Evolutionary conservation across 2,113 vertebrate genomes (phyloP).

Genomic region (Barbus barbus): DNA sequence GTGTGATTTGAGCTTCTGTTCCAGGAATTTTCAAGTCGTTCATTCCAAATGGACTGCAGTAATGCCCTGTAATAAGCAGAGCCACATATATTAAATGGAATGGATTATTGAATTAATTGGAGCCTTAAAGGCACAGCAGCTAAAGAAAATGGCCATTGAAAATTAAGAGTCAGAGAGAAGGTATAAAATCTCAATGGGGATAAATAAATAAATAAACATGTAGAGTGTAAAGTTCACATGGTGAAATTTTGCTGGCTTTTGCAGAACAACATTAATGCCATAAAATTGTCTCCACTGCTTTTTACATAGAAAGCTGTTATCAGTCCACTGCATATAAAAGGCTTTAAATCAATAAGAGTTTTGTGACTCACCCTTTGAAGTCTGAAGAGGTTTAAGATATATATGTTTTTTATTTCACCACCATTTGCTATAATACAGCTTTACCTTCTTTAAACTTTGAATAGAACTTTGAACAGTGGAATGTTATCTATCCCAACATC

Average conservation of each 20-base stretch:
- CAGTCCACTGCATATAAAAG: not conserved
- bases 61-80: not conserved
- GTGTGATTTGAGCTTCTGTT: not conserved
- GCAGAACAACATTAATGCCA: not conserved
- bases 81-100: not conserved
- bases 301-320: not conserved
- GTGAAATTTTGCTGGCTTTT: not conserved
- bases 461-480: not conserved
- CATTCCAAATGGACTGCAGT: not conserved
- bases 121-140: not conserved
- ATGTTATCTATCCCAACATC: not conserved
- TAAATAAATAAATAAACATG: not conserved
- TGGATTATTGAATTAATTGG: not conserved
- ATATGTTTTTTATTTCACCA: too few relatives aligned
- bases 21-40: not conserved
- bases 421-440: not conserved
- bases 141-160: not conserved
- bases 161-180: not conserved
- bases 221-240: not conserved
- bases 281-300: not conserved
- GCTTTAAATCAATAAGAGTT: not conserved
- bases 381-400: not conserved
- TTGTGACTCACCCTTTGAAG: not conserved
- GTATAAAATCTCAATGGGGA: not conserved
- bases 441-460: not conserved